Percentiles rank a stretch among this genome's conserved stretches.
These are phyloP conservation scores for Lagocephalus sceleratus DNA, from an alignment of 2,797 vertebrate species.

Conservation along the genomic window DNA sequence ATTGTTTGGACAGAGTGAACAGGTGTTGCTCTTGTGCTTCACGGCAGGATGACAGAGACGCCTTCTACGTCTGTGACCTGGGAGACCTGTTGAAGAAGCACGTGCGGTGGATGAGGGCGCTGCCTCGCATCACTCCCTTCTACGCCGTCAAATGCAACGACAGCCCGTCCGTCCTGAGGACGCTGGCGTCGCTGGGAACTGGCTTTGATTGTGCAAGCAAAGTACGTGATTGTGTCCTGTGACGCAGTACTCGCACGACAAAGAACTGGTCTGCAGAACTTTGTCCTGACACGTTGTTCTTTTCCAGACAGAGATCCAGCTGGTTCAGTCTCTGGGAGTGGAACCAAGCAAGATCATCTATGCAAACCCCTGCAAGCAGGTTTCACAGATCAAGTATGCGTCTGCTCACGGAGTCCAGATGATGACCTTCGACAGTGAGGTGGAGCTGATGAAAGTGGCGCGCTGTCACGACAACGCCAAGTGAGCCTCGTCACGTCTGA, in stretches of 20 bases:
- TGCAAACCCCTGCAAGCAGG: conserved; percentile 97
- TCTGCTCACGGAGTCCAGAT: conserved; percentile 90
- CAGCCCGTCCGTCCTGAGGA: conserved; percentile 84
- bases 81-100: conserved; percentile 95
- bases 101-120: conserved; percentile 84
- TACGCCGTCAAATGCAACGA: conserved; percentile 97
- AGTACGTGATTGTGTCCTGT: conserved; percentile 66
- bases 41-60: conserved; percentile 91
- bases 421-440: conserved; percentile 99
- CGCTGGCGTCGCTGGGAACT: conserved; percentile 85
- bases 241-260: background rate
- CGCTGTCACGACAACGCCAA: conserved; percentile 91
- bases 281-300: conserved; percentile 20
- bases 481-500: conserved; percentile 71
- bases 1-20: background rate
- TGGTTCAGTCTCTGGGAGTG: conserved; percentile 91
- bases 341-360: conserved; percentile 92
- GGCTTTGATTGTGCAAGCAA: conserved; percentile 99
- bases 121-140: conserved; percentile 90
- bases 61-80: conserved; percentile 94
- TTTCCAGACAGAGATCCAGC: conserved; percentile 89
- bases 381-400: conserved; percentile 97
- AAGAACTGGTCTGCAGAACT: conserved; percentile 11
- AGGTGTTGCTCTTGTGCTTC: background rate
- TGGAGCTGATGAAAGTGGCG: conserved; percentile 94